Conservation (phyloP, 2,113 vertebrate species). For the Psammodynastes pulverulentus region DNA sequence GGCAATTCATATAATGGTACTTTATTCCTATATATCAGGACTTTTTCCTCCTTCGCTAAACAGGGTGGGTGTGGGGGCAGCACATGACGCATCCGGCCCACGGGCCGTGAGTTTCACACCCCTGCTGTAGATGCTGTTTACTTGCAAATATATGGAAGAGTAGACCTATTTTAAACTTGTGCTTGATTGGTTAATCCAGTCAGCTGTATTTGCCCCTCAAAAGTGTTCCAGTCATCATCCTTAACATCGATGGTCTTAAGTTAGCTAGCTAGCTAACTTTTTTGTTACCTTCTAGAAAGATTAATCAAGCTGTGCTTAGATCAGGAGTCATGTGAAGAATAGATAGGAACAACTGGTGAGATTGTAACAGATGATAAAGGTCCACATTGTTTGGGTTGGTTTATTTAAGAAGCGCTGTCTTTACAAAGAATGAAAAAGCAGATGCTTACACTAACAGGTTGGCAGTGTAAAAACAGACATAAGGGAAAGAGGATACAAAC, state of each 20-base stretch:
- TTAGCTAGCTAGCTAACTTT: neutral
- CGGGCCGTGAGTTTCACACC: too few species aligned
- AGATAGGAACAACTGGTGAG: neutral
- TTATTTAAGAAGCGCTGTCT: neutral
- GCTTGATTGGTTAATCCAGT: neutral
- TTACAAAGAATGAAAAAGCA: neutral
- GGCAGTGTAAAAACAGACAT: neutral
- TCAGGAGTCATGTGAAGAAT: neutral
- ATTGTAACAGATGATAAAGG: neutral
- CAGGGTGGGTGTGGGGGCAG: too few species aligned
- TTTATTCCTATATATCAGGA: too few species aligned
- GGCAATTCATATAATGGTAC: neutral
- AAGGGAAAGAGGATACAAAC: neutral
- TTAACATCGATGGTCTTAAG: neutral
- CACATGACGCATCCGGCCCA: too few species aligned
- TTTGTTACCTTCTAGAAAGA: neutral
- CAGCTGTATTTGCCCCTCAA: neutral
- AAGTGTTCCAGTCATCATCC: neutral
- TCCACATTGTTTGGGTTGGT: neutral
- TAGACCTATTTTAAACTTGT: neutral
- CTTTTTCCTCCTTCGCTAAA: too few species aligned
- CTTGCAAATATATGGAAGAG: neutral
- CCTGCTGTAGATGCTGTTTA: neutral
- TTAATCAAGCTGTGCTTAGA: neutral
- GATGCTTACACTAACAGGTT: neutral